Conservation (phyloP, 64 coral and sea anemone species). For the Anthopleura sola region DNA sequence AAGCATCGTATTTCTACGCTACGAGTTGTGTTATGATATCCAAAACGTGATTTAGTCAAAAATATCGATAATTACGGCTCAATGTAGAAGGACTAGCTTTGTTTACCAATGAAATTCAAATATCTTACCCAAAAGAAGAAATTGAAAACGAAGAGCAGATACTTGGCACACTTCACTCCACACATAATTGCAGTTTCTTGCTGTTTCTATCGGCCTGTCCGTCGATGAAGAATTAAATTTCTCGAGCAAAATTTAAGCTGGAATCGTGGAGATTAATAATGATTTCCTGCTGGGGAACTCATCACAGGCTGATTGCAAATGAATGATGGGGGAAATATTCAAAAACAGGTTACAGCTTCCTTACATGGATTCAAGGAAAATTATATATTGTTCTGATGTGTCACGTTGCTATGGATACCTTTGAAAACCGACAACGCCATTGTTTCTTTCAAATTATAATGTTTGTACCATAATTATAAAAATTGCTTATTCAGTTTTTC, state of each 20-base stretch:
- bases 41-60: background rate
- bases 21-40: background rate
- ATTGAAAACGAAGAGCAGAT: constrained; percentile 75
- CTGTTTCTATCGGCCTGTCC: background rate
- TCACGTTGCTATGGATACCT: background rate
- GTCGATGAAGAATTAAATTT: background rate
- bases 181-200: constrained; percentile 39
- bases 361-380: background rate
- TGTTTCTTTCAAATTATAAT: background rate
- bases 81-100: background rate
- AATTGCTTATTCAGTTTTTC: background rate
- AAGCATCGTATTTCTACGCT: too few relatives aligned
- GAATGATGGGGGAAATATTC: background rate
- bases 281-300: background rate
- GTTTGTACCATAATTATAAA: background rate
- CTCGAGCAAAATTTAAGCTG: background rate
- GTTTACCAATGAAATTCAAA: background rate
- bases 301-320: background rate
- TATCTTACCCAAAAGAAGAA: constrained; percentile 87
- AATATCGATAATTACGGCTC: background rate
- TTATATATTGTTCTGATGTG: background rate
- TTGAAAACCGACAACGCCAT: background rate
- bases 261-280: background rate
- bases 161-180: constrained; percentile 75
- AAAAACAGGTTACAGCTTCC: background rate